Evolutionary conservation across 2,113 vertebrate genomes (phyloP).

Genomic region (Myiozetetes cayanensis): DNA sequence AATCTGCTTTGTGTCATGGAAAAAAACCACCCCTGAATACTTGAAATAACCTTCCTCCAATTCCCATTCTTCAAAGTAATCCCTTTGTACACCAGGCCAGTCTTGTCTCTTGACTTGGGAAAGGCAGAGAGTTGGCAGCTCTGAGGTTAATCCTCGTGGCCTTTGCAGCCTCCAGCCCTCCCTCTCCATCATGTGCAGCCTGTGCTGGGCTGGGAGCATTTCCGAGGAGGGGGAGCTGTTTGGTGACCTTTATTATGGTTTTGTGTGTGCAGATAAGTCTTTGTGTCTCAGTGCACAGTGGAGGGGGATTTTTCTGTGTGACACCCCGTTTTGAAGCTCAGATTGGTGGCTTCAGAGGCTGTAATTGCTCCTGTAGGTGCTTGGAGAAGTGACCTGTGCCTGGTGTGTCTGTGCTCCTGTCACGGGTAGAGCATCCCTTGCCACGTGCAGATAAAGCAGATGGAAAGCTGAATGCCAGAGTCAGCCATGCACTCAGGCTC

Average conservation of each 20-base stretch:
- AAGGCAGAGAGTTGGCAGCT: background rate
- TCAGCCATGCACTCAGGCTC: background rate
- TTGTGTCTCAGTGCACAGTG: background rate
- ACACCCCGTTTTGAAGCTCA: background rate
- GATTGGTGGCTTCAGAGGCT: background rate
- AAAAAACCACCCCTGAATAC: background rate
- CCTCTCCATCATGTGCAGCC: accelerated
- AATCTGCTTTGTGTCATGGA: background rate
- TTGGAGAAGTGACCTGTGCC: background rate
- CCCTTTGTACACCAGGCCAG: background rate
- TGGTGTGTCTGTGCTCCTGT: background rate
- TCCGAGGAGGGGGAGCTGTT: background rate
- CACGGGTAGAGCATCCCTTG: background rate
- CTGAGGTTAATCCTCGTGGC: background rate
- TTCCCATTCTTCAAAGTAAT: background rate
- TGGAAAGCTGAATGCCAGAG: background rate
- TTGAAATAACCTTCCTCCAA: background rate
- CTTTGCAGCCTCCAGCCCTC: background rate
- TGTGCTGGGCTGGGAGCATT: background rate
- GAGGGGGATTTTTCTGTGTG: background rate
- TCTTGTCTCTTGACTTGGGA: background rate
- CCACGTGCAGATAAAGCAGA: accelerated
- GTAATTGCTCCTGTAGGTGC: background rate
- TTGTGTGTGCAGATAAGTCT: background rate
- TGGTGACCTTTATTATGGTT: background rate